These are phyloP conservation scores for Pseudochirops corinnae DNA, from an alignment of 2,797 vertebrate genomes.

Conservation along the genomic window DNA sequence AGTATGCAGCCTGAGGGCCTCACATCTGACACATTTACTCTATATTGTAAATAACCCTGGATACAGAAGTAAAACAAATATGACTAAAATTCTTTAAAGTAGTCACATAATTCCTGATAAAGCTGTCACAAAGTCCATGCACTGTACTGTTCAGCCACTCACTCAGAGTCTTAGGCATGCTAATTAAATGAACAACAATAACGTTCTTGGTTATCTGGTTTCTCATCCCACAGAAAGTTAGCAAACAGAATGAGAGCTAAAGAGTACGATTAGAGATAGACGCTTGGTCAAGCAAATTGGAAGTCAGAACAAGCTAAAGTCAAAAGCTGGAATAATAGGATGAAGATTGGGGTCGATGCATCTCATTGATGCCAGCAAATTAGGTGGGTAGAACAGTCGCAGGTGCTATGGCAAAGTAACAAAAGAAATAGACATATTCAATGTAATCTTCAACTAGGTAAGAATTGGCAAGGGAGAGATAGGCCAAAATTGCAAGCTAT, in stretches of 20 bases:
- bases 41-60: neutral
- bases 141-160: neutral
- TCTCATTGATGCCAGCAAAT: neutral
- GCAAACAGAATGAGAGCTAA: neutral
- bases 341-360: neutral
- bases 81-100: neutral
- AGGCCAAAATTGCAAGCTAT: neutral
- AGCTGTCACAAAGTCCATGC: neutral
- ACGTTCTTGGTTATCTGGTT: neutral
- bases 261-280: neutral
- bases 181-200: neutral
- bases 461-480: neutral
- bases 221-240: neutral
- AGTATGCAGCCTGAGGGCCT: neutral
- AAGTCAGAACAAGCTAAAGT: neutral
- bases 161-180: neutral
- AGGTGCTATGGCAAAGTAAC: neutral
- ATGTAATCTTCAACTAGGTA: neutral
- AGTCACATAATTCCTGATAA: neutral
- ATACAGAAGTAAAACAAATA: neutral
- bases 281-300: neutral
- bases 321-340: neutral
- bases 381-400: neutral
- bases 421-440: neutral
- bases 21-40: neutral